Evolutionary conservation across 2,113 vertebrate species (phyloP).

Genomic region (Dipodomys spectabilis): DNA sequence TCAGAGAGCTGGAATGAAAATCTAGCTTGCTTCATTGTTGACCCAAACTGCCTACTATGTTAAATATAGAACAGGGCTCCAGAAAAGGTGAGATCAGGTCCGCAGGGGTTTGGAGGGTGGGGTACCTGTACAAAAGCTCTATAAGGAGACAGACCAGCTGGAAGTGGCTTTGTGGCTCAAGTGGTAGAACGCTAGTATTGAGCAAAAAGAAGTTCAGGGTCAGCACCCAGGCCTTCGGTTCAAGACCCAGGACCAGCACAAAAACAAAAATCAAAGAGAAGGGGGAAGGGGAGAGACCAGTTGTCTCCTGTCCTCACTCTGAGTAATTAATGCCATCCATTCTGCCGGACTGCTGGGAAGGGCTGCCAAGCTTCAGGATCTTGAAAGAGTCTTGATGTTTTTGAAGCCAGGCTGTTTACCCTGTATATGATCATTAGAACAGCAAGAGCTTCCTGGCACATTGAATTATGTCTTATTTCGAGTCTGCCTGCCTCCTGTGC

Average conservation of each 20-base stretch:
- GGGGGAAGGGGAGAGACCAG: no score
- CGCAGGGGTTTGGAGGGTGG: no score
- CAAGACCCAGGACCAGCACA: no score
- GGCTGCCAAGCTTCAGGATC: neutral
- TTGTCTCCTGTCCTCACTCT: neutral
- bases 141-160: neutral
- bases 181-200: no score
- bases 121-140: neutral
- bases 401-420: neutral
- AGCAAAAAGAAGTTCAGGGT: no score
- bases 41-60: neutral
- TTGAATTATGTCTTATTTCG: neutral
- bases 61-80: neutral
- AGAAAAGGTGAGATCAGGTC: neutral
- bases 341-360: neutral
- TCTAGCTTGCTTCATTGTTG: neutral
- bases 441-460: neutral
- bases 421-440: neutral
- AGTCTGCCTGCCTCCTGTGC: neutral
- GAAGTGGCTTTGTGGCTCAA: no score
- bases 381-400: neutral
- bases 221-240: no score
- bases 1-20: slow-evolving; percentile 44
- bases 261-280: no score
- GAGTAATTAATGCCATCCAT: neutral